Evolutionary conservation across 2,888 invertebrate genomes (phyloP).

Genomic region (Blastobasis lacticolella): DNA sequence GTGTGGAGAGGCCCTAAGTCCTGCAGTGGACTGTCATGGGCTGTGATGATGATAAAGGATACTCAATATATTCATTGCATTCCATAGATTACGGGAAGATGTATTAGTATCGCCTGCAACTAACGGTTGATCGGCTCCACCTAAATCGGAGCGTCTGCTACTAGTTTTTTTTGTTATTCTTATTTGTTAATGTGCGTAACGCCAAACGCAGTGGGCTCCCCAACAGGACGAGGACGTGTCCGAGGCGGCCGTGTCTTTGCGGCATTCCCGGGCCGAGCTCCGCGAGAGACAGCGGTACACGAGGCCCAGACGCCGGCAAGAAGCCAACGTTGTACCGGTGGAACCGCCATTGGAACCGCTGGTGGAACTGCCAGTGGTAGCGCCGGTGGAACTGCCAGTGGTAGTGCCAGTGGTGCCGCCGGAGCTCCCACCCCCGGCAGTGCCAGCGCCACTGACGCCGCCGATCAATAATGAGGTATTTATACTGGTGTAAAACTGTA

Average conservation of each 20-base stretch:
- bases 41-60: too few species aligned
- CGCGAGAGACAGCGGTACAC: slow-evolving; percentile 87
- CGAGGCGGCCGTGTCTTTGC: slow-evolving; percentile 78
- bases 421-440: slow-evolving; percentile 48
- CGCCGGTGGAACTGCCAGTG: slow-evolving; percentile 1
- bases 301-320: slow-evolving; percentile 38
- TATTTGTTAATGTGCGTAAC: not conserved
- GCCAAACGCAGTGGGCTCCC: not conserved
- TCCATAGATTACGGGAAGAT: too few species aligned
- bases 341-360: slow-evolving; percentile 33
- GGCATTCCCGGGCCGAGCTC: slow-evolving; percentile 85
- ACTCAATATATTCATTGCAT: too few species aligned
- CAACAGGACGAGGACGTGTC: slow-evolving; percentile 83
- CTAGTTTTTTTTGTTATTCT: not conserved
- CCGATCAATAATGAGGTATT: not conserved
- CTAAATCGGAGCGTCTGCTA: too few species aligned
- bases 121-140: too few species aligned
- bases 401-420: slow-evolving; percentile 1
- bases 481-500: too few species aligned
- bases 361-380: slow-evolving; percentile 43
- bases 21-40: too few species aligned
- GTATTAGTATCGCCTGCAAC: too few species aligned
- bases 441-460: slow-evolving; percentile 15
- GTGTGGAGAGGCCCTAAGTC: too few species aligned
- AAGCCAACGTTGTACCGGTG: slow-evolving; percentile 37